These are phyloP conservation scores for Ceryle rudis DNA, from an alignment of 2,797 vertebrate species.

Conservation along the genomic window DNA sequence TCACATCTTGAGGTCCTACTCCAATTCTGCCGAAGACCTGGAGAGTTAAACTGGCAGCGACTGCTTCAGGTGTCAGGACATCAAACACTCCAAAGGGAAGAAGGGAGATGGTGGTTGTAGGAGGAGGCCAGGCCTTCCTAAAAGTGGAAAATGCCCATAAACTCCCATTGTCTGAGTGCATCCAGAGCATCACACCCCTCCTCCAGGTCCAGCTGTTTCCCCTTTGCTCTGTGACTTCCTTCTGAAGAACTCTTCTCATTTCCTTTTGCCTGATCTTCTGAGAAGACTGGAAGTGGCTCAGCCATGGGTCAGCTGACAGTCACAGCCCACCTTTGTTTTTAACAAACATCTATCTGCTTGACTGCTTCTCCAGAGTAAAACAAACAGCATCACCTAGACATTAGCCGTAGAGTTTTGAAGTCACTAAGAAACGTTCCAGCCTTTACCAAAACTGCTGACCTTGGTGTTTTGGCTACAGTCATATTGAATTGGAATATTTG, in stretches of 20 bases:
- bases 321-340: background rate
- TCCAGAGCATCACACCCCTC: background rate
- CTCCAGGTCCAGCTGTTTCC: background rate
- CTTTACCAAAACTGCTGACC: background rate
- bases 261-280: background rate
- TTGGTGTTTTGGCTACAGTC: background rate
- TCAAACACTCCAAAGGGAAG: no score
- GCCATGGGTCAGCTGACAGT: background rate
- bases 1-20: background rate
- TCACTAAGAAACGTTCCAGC: background rate
- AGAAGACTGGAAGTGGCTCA: background rate
- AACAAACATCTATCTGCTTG: background rate
- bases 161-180: background rate
- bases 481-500: background rate
- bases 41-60: background rate
- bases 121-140: background rate
- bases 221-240: background rate
- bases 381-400: background rate
- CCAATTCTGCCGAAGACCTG: background rate
- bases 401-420: background rate
- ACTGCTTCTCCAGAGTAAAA: background rate
- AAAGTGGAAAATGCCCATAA: background rate
- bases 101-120: background rate
- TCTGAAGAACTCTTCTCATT: background rate
- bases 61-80: background rate